Evolutionary conservation across 2,888 invertebrate species (phyloP).

Genomic region (Boloria selene): DNA sequence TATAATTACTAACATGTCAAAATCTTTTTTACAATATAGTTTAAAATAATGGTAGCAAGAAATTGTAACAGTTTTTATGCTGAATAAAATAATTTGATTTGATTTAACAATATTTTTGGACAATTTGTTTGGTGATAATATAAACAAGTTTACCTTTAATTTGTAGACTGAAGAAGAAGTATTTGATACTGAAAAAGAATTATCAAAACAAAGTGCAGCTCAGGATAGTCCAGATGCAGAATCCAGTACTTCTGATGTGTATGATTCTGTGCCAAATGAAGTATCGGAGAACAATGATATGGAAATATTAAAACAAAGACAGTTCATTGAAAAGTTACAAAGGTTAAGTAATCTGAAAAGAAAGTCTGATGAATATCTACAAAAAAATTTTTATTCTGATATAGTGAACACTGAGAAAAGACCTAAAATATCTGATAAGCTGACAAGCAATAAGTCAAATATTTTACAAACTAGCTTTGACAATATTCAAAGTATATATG

Average conservation of each 20-base stretch:
- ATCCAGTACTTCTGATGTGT: constrained; percentile 60
- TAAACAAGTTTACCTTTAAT: background rate
- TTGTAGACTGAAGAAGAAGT: constrained; percentile 72
- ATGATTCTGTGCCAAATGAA: constrained; percentile 57
- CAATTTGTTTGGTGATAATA: background rate
- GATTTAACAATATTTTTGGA: background rate
- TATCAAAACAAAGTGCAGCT: constrained; percentile 58
- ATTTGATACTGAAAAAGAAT: constrained; percentile 62
- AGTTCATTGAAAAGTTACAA: constrained; percentile 74
- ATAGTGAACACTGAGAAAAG: constrained; percentile 67
- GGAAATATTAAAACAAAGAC: constrained; percentile 67
- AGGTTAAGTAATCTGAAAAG: constrained; percentile 72
- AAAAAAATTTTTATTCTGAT: constrained; percentile 71
- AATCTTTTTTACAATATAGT: too few relatives aligned
- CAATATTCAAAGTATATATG: constrained; percentile 63
- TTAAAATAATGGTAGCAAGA: too few relatives aligned
- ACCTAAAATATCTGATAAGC: constrained; percentile 69
- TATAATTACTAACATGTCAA: too few relatives aligned
- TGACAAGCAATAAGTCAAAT: constrained; percentile 55
- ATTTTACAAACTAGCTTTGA: constrained; percentile 62
- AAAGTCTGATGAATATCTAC: constrained; percentile 75
- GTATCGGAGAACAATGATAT: constrained; percentile 57
- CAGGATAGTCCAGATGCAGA: constrained; percentile 61
- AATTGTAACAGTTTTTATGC: too few relatives aligned
- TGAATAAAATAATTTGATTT: too few relatives aligned